A percentile compares a stretch with the other conserved stretches of the same genome.
These are phyloP conservation scores for Odontamblyopus lacepedii DNA, from an alignment of 2,797 vertebrate genomes.

Conservation along the genomic window DNA sequence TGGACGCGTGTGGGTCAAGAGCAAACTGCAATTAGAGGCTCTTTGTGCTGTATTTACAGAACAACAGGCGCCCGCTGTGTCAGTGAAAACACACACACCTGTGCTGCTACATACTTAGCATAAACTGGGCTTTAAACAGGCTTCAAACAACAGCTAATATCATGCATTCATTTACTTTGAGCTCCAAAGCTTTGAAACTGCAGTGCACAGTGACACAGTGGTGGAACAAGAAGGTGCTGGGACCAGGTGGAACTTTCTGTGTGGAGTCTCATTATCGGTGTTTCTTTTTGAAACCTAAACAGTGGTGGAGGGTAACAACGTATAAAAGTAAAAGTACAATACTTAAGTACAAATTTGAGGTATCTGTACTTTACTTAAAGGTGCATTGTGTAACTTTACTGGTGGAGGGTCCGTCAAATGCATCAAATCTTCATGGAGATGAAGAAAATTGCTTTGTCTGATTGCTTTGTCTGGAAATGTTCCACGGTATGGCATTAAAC, in stretches of 20 bases:
- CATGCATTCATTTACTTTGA: not conserved
- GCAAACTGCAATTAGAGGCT: conserved; percentile 23
- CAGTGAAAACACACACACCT: not conserved
- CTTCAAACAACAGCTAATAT: not conserved
- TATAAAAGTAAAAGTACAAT: too few species aligned
- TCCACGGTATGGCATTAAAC: too few species aligned
- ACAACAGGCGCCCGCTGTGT: not conserved
- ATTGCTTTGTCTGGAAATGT: too few species aligned
- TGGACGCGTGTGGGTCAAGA: conserved; percentile 13
- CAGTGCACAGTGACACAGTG: not conserved
- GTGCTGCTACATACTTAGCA: not conserved
- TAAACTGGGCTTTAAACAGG: not conserved
- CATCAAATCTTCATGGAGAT: too few species aligned
- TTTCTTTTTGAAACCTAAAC: too few species aligned
- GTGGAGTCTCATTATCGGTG: not conserved
- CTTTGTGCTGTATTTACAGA: conserved; percentile 38
- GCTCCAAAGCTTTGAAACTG: not conserved
- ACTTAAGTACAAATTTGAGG: too few species aligned
- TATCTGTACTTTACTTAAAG: too few species aligned
- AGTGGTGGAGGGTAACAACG: too few species aligned
- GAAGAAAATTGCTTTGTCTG: too few species aligned
- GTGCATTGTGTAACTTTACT: too few species aligned
- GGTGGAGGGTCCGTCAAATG: too few species aligned
- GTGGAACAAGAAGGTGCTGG: not conserved
- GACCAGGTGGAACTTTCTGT: not conserved